Conservation (phyloP, 2,888 invertebrate species). For the Acholoe squamosa region DNA sequence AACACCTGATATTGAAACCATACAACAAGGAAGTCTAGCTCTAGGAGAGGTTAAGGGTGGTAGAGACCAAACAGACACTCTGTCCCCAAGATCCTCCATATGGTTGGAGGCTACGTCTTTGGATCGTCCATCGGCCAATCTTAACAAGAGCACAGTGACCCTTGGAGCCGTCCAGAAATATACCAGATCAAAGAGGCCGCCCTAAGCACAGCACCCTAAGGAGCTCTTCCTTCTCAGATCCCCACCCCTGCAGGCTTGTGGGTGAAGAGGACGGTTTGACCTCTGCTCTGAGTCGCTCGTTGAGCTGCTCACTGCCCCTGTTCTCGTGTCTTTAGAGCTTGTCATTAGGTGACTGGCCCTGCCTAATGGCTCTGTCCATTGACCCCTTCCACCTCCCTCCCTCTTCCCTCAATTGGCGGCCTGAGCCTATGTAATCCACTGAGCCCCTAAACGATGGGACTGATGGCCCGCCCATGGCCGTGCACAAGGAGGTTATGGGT, state of each 20-base stretch:
- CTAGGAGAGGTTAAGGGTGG: background rate
- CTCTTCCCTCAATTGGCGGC: background rate
- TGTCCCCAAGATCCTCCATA: conserved; percentile 27
- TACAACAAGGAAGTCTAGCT: background rate
- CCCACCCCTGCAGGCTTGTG: background rate
- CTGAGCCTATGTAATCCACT: conserved; percentile 52
- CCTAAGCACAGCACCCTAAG: background rate
- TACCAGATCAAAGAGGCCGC: conserved; percentile 32
- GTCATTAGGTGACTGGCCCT: conserved; percentile 38
- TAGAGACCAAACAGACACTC: background rate
- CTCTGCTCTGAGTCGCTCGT: background rate
- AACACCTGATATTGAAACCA: background rate
- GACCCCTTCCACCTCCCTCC: background rate
- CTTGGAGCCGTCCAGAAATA: conserved; percentile 49
- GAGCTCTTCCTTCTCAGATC: background rate
- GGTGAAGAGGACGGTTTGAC: conserved; percentile 6
- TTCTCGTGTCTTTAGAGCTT: conserved; percentile 32
- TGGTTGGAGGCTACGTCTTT: conserved; percentile 32
- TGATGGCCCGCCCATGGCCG: conserved; percentile 26
- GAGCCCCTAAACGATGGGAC: conserved; percentile 26
- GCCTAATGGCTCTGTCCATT: conserved; percentile 42
- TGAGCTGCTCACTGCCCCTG: background rate
- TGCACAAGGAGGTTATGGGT: conserved; percentile 54
- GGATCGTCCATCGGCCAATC: conserved; percentile 42
- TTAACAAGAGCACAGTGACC: conserved; percentile 34